Conservation (phyloP, 2,113 vertebrate species). For the Anarhynchus alexandrinus region DNA sequence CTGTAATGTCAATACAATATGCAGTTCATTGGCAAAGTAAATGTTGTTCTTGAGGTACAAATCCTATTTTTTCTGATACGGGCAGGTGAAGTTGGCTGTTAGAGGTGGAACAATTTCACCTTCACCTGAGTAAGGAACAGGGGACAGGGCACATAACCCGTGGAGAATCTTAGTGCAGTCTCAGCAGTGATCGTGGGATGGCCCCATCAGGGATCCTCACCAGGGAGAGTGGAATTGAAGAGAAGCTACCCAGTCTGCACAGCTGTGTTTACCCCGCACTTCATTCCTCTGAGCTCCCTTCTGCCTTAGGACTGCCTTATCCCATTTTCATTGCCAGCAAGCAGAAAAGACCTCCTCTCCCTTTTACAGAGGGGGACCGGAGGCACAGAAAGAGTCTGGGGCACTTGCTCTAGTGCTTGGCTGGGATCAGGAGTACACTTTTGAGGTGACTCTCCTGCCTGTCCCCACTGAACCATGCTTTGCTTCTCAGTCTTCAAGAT, state of each 20-base stretch:
- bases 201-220: neutral
- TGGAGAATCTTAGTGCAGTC: neutral
- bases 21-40: slow-evolving; percentile 34
- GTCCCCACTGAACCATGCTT: neutral
- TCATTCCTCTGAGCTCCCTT: neutral
- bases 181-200: rapidly evolving
- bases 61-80: neutral
- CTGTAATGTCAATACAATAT: neutral
- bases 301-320: neutral
- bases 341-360: neutral
- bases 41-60: neutral
- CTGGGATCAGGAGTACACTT: neutral
- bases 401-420: neutral
- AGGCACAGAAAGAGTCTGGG: neutral
- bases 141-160: neutral
- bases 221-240: neutral
- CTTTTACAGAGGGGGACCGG: neutral
- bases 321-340: neutral
- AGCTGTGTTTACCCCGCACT: neutral
- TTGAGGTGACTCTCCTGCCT: neutral
- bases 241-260: neutral
- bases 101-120: neutral
- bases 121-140: neutral
- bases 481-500: neutral
- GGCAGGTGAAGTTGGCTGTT: neutral